phyloP scores from a whole-genome alignment of 2,797 vertebrate species.

The Vespertilio murinus region DNA sequence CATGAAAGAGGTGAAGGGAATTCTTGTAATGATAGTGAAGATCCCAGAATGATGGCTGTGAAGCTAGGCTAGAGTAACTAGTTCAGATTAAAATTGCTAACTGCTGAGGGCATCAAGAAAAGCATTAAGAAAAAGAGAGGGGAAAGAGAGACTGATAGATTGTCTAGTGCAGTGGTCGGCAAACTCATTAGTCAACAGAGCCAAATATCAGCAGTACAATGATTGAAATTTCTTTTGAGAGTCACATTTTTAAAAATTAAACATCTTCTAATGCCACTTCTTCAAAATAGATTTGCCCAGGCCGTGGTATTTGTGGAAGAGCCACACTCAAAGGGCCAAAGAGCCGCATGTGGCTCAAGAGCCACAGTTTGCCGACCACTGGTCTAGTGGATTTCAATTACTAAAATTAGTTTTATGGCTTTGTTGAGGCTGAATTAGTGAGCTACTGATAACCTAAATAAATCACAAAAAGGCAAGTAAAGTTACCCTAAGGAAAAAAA shows the following conservation, averaged over 20 bases:
- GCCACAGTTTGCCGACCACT: no score
- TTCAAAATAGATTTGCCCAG: no score
- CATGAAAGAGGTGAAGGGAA: neutral
- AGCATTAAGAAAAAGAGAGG: neutral
- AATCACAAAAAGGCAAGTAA: neutral
- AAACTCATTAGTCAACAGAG: no score
- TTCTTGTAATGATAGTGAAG: neutral
- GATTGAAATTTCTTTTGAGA: no score
- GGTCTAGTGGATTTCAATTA: neutral
- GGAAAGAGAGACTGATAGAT: neutral
- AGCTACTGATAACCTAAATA: neutral
- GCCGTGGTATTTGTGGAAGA: no score
- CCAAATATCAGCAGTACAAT: no score
- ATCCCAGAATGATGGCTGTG: neutral
- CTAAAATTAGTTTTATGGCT: neutral
- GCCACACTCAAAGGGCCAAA: no score
- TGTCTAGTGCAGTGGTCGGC: no score
- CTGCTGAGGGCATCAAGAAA: neutral
- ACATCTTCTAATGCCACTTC: no score
- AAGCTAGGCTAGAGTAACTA: neutral
- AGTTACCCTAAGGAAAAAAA: neutral
- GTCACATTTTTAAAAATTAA: no score
- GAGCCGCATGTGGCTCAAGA: no score
- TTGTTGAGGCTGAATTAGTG: neutral
- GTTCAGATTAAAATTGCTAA: neutral